Base-by-base conservation (phyloP, 2,797 vertebrate genomes). In the Pseudochirops corinnae region DNA sequence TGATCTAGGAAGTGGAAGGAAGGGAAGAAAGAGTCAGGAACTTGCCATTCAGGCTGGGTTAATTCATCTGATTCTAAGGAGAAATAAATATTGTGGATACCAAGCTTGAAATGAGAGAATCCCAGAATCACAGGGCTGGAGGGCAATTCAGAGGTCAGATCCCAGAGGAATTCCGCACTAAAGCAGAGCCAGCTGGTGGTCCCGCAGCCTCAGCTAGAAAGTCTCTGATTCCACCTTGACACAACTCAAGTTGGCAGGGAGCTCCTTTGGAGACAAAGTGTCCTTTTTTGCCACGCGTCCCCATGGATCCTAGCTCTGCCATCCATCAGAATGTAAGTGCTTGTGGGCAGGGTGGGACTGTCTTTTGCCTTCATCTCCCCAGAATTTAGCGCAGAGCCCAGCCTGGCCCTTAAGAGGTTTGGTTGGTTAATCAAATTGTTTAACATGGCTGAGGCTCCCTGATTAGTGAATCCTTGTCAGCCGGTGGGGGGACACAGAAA, bases 1-100 rank as follows among this genome's bases (percentile, higher is more conserved):
- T 55, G 74, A 67, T 67, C 87, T 58, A 94, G 92, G 95, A 96
- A 95, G 56, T 0, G 55, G 46, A 18, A 52, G 55, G 58, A 58
- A 56, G 26, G n/a, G 58, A 28, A 55, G 87, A 92, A 50, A 92
- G 14, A 94, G n/a, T 2, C 62, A 39, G n/a, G n/a, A n/a, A 26
- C 39, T 26, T 10, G n/a, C 18, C 16, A 9, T 39, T 7, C n/a
- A 2, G 0, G n/a, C n/a, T 5, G 31, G 13, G 60, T 16, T n/a
- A 18, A 9, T 7, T 39, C 67, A 39, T 2, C 67, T 7, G 67
- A 1, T 74, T 74, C 33, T 9, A 39, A 74, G 62, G 67, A 82
- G 74, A 14, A 82, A 46, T 21, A 24, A 82, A 26, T 26, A 10
- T 26, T 24, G 74, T 3, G 2, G 74, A 82, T 82, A 3, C 74